These are phyloP conservation scores for Macrosteles quadrilineatus DNA, from an alignment of 1,140 invertebrate genomes.

Conservation along the genomic window DNA sequence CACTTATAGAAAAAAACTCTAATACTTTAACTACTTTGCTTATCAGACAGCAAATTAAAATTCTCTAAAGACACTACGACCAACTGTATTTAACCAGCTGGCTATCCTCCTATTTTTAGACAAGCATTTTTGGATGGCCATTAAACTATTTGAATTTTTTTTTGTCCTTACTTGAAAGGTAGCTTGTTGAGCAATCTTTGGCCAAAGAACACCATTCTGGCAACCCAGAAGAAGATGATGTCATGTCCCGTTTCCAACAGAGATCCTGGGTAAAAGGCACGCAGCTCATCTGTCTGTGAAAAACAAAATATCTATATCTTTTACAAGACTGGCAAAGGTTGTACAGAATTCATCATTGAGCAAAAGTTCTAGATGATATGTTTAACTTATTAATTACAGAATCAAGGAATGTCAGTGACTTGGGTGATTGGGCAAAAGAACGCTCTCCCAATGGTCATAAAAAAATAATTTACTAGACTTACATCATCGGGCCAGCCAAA, in stretches of 20 bases:
- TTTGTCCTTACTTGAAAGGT: conserved; percentile 93
- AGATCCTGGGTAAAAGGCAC: conserved; percentile 90
- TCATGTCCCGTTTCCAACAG: conserved; percentile 97
- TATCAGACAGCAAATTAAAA: too few species aligned
- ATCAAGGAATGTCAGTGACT: neutral
- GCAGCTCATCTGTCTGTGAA: conserved; percentile 58
- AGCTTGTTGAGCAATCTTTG: conserved; percentile 86
- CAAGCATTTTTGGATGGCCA: too few species aligned
- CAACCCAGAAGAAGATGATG: conserved; percentile 99
- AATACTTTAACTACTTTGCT: too few species aligned
- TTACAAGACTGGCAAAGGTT: neutral
- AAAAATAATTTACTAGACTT: too few species aligned
- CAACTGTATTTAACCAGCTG: too few species aligned
- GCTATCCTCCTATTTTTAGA: too few species aligned
- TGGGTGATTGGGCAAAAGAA: too few species aligned
- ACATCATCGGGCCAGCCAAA: conserved; percentile 96
- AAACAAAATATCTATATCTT: conserved; percentile 37
- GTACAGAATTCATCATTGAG: neutral
- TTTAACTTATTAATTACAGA: neutral
- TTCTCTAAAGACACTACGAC: too few species aligned
- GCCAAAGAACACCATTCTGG: conserved; percentile 97
- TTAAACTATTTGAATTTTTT: too few species aligned
- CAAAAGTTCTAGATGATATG: too few species aligned
- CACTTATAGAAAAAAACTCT: too few species aligned
- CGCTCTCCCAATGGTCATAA: too few species aligned